Evolutionary conservation across 2,888 invertebrate species (phyloP), one percentile per base, ranked within the genome.

Genomic region (Anorthoa munda): DNA sequence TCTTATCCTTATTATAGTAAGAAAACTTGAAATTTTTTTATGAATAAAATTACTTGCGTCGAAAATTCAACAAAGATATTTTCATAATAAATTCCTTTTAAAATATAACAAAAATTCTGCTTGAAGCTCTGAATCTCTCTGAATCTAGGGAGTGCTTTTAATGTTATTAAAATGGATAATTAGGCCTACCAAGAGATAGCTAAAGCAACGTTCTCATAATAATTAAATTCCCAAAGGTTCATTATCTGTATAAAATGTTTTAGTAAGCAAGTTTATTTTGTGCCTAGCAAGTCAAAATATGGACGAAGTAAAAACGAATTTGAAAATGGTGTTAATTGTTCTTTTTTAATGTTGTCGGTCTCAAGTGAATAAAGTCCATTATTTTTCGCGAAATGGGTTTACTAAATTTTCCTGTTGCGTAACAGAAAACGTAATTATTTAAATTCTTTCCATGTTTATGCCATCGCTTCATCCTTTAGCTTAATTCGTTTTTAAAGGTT

Each of bases 101-200:
- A n/a, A 60, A 53, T 63, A 53, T 21, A 5, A 63, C 21, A 51
- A 67, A 66, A 75, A 60, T 15, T 31, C 17, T 56, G 17, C 13
- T 56, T 21, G n/a, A 39, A 31, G 39, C 50, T 63, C 45, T 59
- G 5, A 60, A 71, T 67, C n/a, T n/a, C n/a, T n/a, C 65, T 60
- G 21, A 56, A 60, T 60, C 39, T n/a, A 31, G 58, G 63, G 61
- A 61, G 17, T 21, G 66, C 55, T 67, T 58, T 66, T 74, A 68
- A 71, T 66, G 26, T 50, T 79, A 83, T 81, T 73, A 83, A 74
- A 75, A 82, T 80, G 68, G 46, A 71, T 80, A 80, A 75, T 75
- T 71, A 75, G 55, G 61, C 18, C 50, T 11, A 55, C 64, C n/a
- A 67, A 65, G 61, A 66, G 61, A 68, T 70, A 51, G 60, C 66